Evolutionary conservation across 23 tunicate genomes (phyloP), one percentile per base, ranked within the genome.

Genomic region (Styela clava): DNA sequence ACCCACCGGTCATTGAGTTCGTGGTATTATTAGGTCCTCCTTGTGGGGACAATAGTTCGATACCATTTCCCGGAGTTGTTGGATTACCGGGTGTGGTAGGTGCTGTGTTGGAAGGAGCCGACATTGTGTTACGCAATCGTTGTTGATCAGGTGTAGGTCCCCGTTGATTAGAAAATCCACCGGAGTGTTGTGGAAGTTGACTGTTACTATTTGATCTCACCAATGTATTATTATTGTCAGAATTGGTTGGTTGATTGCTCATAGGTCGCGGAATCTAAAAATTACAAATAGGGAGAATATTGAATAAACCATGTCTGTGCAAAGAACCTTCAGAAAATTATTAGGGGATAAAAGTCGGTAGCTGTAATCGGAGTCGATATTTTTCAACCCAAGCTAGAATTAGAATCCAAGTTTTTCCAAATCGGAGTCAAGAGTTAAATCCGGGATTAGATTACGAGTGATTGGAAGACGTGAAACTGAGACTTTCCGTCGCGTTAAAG

Each of bases 61-160:
- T 44, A 5, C 56, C 56, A 12, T 7, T 44, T 52, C 64, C 52
- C 7, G 81, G 81, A 12, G 81, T 76, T 9, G 52, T 20, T 64
- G 81, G 81, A 27, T 76, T 76, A 0, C 81, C 81, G 7, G 81
- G 81, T 7, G 81, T 76, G 21, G 27, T 31, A 1, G 81, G 81
- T 24, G 44, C 28, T 16, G 32, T 28, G 81, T 76, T 76, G 24
- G 81, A 76, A 24, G 65, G 64, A 24, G 81, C 28, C 35, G 77
- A 33, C 56, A 44, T 44, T 35, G 34, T 31, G 35, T 30, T 71
- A 3, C 77, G 77, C 35, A 71, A 28, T 71, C 77, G 32, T 29
- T 71, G 77, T 31, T 71, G 56, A 67, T 29, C 30, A 19, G 71
- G 31, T 18, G 31, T 67, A 18, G 71, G 71, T 18, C 31, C 31